Evolutionary conservation across 2,113 vertebrate genomes (phyloP).

Genomic region (Shinisaurus crocodilurus): DNA sequence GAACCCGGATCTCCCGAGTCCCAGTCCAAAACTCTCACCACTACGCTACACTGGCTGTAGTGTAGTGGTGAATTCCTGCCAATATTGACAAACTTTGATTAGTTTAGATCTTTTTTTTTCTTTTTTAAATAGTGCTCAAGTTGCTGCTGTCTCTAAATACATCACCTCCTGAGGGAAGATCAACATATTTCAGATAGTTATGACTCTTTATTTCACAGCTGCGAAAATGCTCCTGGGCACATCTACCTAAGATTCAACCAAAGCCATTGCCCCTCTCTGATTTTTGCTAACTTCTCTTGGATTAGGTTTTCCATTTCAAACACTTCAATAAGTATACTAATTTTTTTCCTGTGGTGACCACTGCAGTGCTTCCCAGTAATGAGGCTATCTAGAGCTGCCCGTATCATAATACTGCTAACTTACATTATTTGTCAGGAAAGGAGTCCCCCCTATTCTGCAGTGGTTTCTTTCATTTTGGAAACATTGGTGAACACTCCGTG

Average conservation of each 20-base stretch:
- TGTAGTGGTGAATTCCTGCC: slow-evolving; percentile 14
- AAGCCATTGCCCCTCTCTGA: not conserved
- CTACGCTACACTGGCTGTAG: too few relatives aligned
- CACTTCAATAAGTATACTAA: not conserved
- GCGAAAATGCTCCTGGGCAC: not conserved
- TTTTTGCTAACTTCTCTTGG: not conserved
- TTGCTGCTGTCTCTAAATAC: not conserved
- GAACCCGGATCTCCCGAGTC: too few relatives aligned
- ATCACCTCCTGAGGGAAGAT: slow-evolving; percentile 10
- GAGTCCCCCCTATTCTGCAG: too few relatives aligned
- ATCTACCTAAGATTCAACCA: not conserved
- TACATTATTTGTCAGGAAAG: too few relatives aligned
- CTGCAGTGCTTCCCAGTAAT: not conserved
- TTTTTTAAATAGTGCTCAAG: not conserved
- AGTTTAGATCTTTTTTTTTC: not conserved
- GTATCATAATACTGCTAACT: too few relatives aligned
- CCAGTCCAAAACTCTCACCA: too few relatives aligned
- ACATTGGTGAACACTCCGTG: too few relatives aligned
- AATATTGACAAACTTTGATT: slow-evolving; percentile 16
- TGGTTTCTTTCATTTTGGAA: too few relatives aligned
- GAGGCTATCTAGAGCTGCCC: not conserved
- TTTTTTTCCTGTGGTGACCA: not conserved
- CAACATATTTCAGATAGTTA: not conserved
- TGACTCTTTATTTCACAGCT: not conserved
- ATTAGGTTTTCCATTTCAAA: not conserved